phyloP scores from a whole-genome alignment of 2,113 vertebrate species.

The human (Homo sapiens) region GRCh38 chr19:34962501-34963000 shows the following conservation, averaged over 20 bases:
- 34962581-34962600: constrained; percentile 4
- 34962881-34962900: neutral
- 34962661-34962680: constrained; percentile 12
- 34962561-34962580: neutral
- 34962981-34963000: neutral
- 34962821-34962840: neutral
- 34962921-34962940: neutral
- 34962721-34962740: neutral
- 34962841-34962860: neutral
- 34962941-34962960: neutral
- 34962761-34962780: neutral
- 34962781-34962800: neutral
- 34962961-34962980: neutral
- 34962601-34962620: neutral
- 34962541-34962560: neutral
- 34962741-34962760: neutral
- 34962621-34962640: neutral
- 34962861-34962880: neutral
- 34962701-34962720: neutral
- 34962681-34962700: neutral
- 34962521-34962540: neutral
- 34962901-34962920: too few species aligned
- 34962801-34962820: neutral
- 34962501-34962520: neutral
- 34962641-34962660: neutral